Evolutionary conservation across 2,888 invertebrate species (phyloP).

Genomic region (Lasiommata megera): DNA sequence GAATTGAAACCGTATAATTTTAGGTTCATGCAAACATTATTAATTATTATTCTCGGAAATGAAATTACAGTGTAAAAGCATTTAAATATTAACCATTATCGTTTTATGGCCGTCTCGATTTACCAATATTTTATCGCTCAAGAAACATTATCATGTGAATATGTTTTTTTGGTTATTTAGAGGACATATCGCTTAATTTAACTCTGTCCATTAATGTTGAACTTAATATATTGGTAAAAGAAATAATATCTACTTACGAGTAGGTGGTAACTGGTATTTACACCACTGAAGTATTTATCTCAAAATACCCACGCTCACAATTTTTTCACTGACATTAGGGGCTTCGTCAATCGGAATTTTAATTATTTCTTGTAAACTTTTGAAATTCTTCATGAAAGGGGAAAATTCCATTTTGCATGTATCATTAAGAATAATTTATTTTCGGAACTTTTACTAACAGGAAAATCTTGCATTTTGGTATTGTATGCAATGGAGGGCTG

Average conservation of each 20-base stretch:
- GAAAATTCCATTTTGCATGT: no score
- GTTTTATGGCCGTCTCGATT: conserved; percentile 1
- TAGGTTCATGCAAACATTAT: conserved; percentile 6
- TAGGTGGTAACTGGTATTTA: no score
- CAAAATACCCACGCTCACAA: no score
- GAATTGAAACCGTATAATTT: conserved; percentile 15
- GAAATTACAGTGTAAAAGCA: conserved; percentile 3
- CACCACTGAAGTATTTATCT: no score
- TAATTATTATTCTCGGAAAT: conserved; percentile 6
- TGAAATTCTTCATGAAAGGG: no score
- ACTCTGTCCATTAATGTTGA: background rate
- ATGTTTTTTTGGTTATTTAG: background rate
- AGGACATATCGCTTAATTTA: background rate
- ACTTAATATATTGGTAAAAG: background rate
- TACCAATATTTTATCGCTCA: background rate
- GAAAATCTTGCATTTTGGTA: background rate
- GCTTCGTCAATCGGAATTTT: no score
- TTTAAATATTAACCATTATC: conserved; percentile 7
- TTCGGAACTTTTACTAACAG: background rate
- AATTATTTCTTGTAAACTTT: no score
- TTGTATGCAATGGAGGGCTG: background rate
- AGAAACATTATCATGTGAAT: background rate
- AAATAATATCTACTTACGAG: no score
- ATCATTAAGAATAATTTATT: no score
- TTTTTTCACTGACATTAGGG: no score